phyloP scores from a whole-genome alignment of 1,140 invertebrate species.

The Drosophila lowei region DNA sequence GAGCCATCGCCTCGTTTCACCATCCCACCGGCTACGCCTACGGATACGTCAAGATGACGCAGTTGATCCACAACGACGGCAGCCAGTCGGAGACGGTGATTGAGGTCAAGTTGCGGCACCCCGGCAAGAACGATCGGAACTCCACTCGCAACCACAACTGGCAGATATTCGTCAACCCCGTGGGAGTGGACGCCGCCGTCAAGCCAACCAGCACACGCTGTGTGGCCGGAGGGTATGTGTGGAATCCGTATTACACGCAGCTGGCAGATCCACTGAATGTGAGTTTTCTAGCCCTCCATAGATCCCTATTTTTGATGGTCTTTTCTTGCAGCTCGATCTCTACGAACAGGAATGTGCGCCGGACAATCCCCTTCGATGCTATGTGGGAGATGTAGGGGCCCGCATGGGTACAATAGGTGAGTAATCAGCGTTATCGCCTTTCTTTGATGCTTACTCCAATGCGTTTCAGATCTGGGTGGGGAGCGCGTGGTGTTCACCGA shows the following conservation, averaged over 20 bases:
- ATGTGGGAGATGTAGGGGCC: constrained; percentile 95
- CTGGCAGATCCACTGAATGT: constrained; percentile 94
- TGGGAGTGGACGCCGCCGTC: constrained; percentile 95
- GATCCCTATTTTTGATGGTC: neutral
- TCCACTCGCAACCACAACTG: constrained; percentile 94
- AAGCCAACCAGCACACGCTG: constrained; percentile 91
- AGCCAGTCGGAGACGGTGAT: constrained; percentile 94
- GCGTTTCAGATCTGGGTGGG: constrained; percentile 87
- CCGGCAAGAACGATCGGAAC: constrained; percentile 92
- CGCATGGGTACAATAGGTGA: constrained; percentile 91
- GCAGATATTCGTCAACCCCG: constrained; percentile 96
- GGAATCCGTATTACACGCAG: constrained; percentile 97
- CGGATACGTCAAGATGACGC: constrained; percentile 94
- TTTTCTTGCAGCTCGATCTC: constrained; percentile 87
- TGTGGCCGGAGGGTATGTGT: constrained; percentile 94
- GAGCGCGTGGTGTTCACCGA: constrained; percentile 92
- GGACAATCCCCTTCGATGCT: constrained; percentile 94
- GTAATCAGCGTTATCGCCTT: neutral
- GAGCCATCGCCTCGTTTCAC: constrained; percentile 95
- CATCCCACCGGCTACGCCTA: constrained; percentile 93
- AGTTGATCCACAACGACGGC: constrained; percentile 93
- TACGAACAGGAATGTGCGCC: constrained; percentile 94
- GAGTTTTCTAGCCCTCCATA: constrained; percentile 50
- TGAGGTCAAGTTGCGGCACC: constrained; percentile 93
- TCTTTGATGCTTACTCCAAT: neutral